A percentile compares a stretch with the other conserved stretches of the same genome.
Evolutionary conservation across 2,888 invertebrate species (phyloP).

Genomic region (Cepaea hortensis): DNA sequence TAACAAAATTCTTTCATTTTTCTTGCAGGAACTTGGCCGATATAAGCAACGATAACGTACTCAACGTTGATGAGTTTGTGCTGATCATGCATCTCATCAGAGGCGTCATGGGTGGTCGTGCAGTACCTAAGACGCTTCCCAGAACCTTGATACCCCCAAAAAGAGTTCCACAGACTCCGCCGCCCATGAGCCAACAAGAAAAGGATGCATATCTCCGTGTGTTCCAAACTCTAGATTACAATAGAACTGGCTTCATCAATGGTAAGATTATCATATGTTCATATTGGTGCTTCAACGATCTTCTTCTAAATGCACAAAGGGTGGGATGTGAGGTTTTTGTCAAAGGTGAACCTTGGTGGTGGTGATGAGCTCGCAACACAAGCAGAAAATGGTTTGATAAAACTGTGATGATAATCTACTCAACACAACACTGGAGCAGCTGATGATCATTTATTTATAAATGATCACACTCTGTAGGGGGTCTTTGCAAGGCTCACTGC

Average conservation of each 20-base stretch:
- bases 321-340: too few species aligned
- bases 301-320: background rate
- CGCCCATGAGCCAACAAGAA: conserved; percentile 59
- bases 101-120: conserved; percentile 90
- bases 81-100: conserved; percentile 72
- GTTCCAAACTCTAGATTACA: conserved; percentile 62
- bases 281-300: background rate
- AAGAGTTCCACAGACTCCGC: conserved; percentile 51
- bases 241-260: conserved; percentile 58
- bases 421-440: too few species aligned
- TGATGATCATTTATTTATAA: too few species aligned
- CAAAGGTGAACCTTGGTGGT: too few species aligned
- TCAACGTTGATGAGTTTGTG: conserved; percentile 73
- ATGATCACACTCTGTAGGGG: too few species aligned
- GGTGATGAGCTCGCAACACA: too few species aligned
- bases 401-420: too few species aligned
- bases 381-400: too few species aligned
- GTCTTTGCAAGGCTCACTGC: too few species aligned
- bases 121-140: conserved; percentile 90
- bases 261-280: conserved; percentile 51
- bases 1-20: too few species aligned
- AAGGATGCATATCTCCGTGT: conserved; percentile 64
- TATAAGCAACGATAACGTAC: conserved; percentile 73
- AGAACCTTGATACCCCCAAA: conserved; percentile 59
- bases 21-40: conserved; percentile 72